phyloP scores from a whole-genome alignment of 92 coral and sea anemone genomes.

The Pocillopora grandis region DNA sequence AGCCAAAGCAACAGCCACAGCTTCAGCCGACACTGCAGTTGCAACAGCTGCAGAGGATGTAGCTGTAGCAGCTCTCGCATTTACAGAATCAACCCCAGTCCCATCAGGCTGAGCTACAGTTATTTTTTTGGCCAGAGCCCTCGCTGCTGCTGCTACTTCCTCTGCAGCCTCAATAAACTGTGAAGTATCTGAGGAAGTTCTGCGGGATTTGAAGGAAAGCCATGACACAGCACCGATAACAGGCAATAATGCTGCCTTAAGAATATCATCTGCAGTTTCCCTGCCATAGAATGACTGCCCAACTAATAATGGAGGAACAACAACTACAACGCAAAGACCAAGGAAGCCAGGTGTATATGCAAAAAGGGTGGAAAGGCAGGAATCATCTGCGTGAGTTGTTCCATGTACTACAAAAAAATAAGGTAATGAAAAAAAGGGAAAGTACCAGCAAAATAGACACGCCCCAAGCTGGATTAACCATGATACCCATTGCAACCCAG shows the following conservation, averaged over 20 bases:
- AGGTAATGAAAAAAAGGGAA: background rate
- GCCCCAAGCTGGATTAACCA: slow-evolving; percentile 25
- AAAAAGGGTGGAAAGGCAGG: background rate
- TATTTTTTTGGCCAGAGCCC: too few relatives aligned
- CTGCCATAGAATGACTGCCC: slow-evolving; percentile 23
- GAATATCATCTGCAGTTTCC: slow-evolving; percentile 11
- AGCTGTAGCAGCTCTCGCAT: too few relatives aligned
- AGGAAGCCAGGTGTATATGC: background rate
- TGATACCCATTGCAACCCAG: slow-evolving; percentile 23
- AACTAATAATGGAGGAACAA: slow-evolving; percentile 1
- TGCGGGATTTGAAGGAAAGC: background rate
- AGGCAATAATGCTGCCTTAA: slow-evolving; percentile 2
- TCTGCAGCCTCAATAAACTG: too few relatives aligned
- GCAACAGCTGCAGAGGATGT: too few relatives aligned
- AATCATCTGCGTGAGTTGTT: background rate
- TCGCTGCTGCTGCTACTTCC: too few relatives aligned
- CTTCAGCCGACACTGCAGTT: too few relatives aligned
- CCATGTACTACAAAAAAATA: background rate
- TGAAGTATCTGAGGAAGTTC: background rate
- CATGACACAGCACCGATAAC: background rate
- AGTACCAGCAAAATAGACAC: background rate
- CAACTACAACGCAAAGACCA: slow-evolving; percentile 6
- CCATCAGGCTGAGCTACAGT: too few relatives aligned
- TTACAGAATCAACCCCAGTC: too few relatives aligned
- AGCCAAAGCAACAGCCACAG: too few relatives aligned